These are phyloP conservation scores for Choreutis nemorana DNA, from an alignment of 2,888 invertebrate species.

Conservation along the genomic window DNA sequence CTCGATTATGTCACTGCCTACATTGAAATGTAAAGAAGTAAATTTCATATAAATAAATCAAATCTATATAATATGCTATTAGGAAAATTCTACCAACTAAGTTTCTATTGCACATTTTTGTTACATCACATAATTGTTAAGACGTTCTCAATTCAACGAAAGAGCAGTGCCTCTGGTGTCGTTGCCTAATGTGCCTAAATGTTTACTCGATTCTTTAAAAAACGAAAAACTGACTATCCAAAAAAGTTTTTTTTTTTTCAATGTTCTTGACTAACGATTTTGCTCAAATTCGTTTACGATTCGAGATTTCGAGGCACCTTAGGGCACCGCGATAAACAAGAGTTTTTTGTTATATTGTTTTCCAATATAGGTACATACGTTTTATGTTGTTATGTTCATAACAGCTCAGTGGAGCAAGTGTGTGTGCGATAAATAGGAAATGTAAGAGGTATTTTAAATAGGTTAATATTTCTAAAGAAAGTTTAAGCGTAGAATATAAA, in stretches of 20 bases:
- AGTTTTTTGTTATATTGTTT: constrained; percentile 35
- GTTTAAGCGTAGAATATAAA: constrained; percentile 54
- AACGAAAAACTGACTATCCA: too few relatives aligned
- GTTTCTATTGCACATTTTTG: constrained; percentile 16
- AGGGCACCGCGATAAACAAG: constrained; percentile 14
- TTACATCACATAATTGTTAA: constrained; percentile 22
- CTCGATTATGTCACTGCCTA: constrained; percentile 36
- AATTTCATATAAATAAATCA: constrained; percentile 25
- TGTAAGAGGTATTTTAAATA: constrained; percentile 51
- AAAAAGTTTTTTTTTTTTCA: too few relatives aligned
- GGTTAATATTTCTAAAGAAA: constrained; percentile 49
- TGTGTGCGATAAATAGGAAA: constrained; percentile 47
- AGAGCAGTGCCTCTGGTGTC: too few relatives aligned
- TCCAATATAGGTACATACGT: constrained; percentile 23
- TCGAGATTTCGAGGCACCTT: constrained; percentile 19
- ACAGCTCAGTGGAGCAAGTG: constrained; percentile 28
- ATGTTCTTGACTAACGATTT: too few relatives aligned
- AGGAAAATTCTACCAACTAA: constrained; percentile 12
- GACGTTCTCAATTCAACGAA: too few relatives aligned
- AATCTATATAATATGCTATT: constrained; percentile 16
- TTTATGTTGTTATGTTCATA: constrained; percentile 28
- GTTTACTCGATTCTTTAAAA: too few relatives aligned
- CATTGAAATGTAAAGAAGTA: constrained; percentile 18
- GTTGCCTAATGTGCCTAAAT: too few relatives aligned
- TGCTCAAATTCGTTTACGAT: too few relatives aligned